phyloP scores from a whole-genome alignment of 2,113 vertebrate species.

The Otus sunia region DNA sequence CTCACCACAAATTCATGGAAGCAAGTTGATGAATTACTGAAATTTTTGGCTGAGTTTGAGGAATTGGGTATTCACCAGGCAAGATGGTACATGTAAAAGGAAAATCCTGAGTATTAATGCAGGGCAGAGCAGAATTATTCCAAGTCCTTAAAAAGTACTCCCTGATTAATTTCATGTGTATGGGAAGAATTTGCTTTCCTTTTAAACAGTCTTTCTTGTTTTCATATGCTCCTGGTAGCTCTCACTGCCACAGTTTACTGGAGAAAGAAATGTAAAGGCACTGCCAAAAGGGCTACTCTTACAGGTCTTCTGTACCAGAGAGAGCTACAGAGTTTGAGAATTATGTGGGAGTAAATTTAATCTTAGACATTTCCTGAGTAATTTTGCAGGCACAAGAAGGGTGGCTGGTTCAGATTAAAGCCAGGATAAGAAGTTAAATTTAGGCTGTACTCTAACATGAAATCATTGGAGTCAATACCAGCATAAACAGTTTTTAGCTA shows the following conservation, averaged over 20 bases:
- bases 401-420: constrained; percentile 6
- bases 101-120: background rate
- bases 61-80: background rate
- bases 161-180: background rate
- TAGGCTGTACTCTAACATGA: constrained; percentile 17
- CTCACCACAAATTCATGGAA: background rate
- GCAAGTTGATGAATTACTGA: background rate
- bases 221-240: background rate
- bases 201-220: background rate
- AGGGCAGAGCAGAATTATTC: background rate
- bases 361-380: constrained; percentile 40
- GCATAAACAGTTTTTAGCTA: background rate
- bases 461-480: constrained; percentile 16
- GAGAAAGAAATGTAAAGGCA: background rate
- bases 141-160: background rate
- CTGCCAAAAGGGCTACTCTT: background rate
- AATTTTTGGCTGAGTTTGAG: background rate
- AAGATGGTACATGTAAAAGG: background rate
- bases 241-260: background rate
- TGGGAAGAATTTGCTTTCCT: background rate
- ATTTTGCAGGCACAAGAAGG: constrained; percentile 19
- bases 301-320: background rate
- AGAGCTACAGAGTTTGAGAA: background rate
- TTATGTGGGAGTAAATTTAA: constrained; percentile 52
- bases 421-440: constrained; percentile 4